Base-by-base conservation (phyloP, 2,797 vertebrate genomes). In the Muscicapa comitata region DNA sequence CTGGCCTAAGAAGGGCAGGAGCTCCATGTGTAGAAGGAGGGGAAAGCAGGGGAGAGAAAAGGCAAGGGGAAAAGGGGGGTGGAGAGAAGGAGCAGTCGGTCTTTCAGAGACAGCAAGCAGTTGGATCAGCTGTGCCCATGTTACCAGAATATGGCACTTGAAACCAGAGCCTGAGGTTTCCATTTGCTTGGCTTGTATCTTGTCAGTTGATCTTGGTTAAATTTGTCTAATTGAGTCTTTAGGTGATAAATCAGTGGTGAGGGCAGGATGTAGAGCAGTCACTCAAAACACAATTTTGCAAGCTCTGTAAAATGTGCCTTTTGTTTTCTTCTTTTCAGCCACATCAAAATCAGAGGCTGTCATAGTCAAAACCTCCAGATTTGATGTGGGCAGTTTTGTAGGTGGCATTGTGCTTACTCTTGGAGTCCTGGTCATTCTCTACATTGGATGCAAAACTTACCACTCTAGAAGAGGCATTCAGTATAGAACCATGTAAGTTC, bases 401-500 rank as follows among this genome's bases (percentile, higher is more conserved):
- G 98, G 98, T 87, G 98, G 98, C n/a, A 98, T 98, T 68, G 95
- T 98, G 25, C 92, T 98, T 94, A 98, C 98, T 5, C 94, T 98
- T 71, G 98, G 97, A 71, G 63, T 97, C 62, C 92, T 98, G 4
- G 96, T 97, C 42, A 7, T 98, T 72, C 94, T 98, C 81, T 98
- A 98, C 79, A 45, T 98, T 5, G 98, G 97, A n/a, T 98, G 98
- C 96, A 98, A 96, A 96, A 96, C 97, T n/a, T 98, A 98, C 54
- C 97, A 97, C 68, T 97, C 98, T 5, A 97, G 97, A 96, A 97
- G 98, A 94, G 98, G 98, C 72, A 97, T 98, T 93, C 98, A 96
- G 40, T 98, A 98, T 75, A 97, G 98, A 97, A 98, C 98, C 90
- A 98, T 98, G 98, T 98, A 97, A 98, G 98, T 98, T 88, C 75